These are phyloP conservation scores for Cenopis cana DNA, from an alignment of 2,888 invertebrate genomes.

Conservation along the genomic window DNA sequence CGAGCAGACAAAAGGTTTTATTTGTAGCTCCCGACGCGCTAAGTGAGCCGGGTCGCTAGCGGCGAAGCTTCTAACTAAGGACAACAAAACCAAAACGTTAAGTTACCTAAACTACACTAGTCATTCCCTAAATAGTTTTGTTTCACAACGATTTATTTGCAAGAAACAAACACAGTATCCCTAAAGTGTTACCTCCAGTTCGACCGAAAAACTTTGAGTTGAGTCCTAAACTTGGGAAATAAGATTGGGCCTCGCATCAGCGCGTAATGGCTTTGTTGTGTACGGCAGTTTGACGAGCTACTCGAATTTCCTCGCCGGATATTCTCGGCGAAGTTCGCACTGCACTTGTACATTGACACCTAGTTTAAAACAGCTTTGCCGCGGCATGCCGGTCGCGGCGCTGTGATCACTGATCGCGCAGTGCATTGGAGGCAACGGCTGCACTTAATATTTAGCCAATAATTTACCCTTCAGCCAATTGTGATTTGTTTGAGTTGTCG, in stretches of 20 bases:
- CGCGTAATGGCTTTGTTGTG: constrained; percentile 79
- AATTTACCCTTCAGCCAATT: neutral
- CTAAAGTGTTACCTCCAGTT: constrained; percentile 42
- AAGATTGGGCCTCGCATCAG: constrained; percentile 67
- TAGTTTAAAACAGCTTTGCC: constrained; percentile 54
- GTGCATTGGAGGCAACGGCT: constrained; percentile 19
- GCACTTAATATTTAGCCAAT: constrained; percentile 24
- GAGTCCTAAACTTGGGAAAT: constrained; percentile 55
- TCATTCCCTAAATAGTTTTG: constrained; percentile 28
- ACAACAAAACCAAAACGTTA: constrained; percentile 12
- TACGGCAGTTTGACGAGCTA: constrained; percentile 66
- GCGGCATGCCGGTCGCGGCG: neutral
- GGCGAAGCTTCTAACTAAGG: neutral
- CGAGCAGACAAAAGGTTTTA: constrained; percentile 1
- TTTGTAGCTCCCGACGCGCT: neutral
- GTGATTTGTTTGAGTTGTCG: constrained; percentile 4
- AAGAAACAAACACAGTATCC: constrained; percentile 34
- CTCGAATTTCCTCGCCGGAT: constrained; percentile 63
- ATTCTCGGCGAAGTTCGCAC: constrained; percentile 64
- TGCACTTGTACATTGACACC: constrained; percentile 51
- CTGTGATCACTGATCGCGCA: constrained; percentile 20
- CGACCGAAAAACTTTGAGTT: constrained; percentile 41
- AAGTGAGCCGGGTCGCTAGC: neutral
- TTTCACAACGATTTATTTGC: constrained; percentile 29
- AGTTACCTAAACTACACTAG: constrained; percentile 18